phyloP scores from a whole-genome alignment of 2,113 vertebrate genomes.

The Onychostoma macrolepis region DNA sequence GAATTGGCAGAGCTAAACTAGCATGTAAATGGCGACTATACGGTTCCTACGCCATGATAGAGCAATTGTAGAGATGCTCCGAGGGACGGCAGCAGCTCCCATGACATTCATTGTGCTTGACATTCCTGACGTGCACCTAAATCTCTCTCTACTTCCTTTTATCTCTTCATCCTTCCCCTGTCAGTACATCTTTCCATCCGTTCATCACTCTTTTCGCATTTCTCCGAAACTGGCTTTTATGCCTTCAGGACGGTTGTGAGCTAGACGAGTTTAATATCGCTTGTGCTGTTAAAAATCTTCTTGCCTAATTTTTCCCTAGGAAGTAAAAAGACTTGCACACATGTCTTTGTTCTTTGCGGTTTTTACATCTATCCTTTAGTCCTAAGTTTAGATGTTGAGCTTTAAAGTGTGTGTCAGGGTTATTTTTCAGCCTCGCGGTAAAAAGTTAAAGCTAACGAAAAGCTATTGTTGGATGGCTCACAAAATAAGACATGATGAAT shows the following conservation, averaged over 20 bases:
- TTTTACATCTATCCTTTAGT: constrained; percentile 10
- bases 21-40: constrained; percentile 46
- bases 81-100: constrained; percentile 39
- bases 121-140: constrained; percentile 57
- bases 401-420: neutral
- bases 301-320: constrained; percentile 21
- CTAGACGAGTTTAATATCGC: constrained; percentile 39
- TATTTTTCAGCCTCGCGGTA: neutral
- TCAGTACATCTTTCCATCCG: constrained; percentile 45
- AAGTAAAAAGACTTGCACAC: neutral
- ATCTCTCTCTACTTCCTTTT: constrained; percentile 52
- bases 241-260: constrained; percentile 43
- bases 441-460: neutral
- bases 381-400: constrained; percentile 3
- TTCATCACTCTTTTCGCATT: constrained; percentile 45
- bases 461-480: neutral
- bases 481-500: constrained; percentile 6
- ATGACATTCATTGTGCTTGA: constrained; percentile 58
- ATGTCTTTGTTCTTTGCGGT: neutral
- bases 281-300: constrained; percentile 44
- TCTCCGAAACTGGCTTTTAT: constrained; percentile 36
- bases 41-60: constrained; percentile 31
- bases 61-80: constrained; percentile 34
- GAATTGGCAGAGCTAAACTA: constrained; percentile 53
- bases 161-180: constrained; percentile 54